phyloP scores from a whole-genome alignment of 1,140 invertebrate species.

The Zaprionus davidi region DNA sequence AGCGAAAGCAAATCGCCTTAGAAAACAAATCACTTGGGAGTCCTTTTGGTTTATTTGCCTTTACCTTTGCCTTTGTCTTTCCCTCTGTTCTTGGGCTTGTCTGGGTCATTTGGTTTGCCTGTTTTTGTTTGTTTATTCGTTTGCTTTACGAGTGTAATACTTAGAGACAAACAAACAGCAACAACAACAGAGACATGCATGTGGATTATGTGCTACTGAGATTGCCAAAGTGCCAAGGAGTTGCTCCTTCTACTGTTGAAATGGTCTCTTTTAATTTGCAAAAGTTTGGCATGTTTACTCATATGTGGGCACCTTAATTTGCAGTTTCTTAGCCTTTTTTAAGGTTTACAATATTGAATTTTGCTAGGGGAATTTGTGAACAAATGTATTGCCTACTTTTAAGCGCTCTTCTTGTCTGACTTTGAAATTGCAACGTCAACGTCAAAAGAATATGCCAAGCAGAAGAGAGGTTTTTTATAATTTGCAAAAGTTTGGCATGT shows the following conservation, averaged over 20 bases:
- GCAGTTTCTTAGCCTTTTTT: not conserved
- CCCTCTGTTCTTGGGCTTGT: slow-evolving; percentile 26
- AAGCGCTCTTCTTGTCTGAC: slow-evolving; percentile 7
- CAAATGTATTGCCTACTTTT: slow-evolving; percentile 61
- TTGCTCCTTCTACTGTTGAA: slow-evolving; percentile 9
- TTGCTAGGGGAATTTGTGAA: not conserved
- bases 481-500: slow-evolving; percentile 24
- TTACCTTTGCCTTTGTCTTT: slow-evolving; percentile 44
- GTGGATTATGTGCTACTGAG: slow-evolving; percentile 7
- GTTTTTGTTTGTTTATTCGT: slow-evolving; percentile 1
- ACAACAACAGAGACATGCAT: slow-evolving; percentile 3
- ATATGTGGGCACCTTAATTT: not conserved
- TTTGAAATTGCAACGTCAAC: not conserved
- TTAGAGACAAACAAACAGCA: slow-evolving; percentile 25
- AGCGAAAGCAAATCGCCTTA: slow-evolving; percentile 51
- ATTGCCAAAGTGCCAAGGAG: slow-evolving; percentile 22
- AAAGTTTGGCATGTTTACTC: slow-evolving; percentile 20
- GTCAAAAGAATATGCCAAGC: slow-evolving; percentile 27
- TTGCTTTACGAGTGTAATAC: slow-evolving; percentile 37
- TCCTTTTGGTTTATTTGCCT: slow-evolving; percentile 46
- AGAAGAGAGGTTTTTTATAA: slow-evolving; percentile 18
- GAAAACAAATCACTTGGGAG: slow-evolving; percentile 64
- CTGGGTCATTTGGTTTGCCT: slow-evolving; percentile 29
- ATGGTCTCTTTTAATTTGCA: slow-evolving; percentile 16
- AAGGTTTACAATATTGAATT: not conserved